Base-by-base conservation (phyloP, 2,888 invertebrate species). In the Himalopsyche tibetana region DNA sequence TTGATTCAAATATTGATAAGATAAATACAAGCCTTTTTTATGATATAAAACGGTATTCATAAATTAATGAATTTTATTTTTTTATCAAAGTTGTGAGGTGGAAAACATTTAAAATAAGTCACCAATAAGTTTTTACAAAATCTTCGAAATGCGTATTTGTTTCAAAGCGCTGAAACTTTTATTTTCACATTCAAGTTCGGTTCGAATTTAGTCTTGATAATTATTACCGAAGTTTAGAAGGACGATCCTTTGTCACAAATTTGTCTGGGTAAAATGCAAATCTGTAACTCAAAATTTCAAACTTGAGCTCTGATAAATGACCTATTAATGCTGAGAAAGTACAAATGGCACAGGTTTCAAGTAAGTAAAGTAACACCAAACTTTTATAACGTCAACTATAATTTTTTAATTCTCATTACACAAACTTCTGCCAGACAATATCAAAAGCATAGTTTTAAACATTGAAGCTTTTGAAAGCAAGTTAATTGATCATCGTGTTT, bases 251-350 rank as follows among this genome's bases (percentile, higher is more conserved):
- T 63, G 63, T 63, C 63, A 28, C 63, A 63, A 63, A 63, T 63
- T 63, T 63, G 63, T n/a, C 19, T 63, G 19, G 19, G 63, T 63
- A 63, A 63, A 19, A 63, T 63, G 63, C 63, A 63, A 63, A 63
- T 63, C 19, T 63, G 63, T 63, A 19, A 63, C 19, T 63, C 19
- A 63, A 63, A 63, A 63, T 19, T 63, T 63, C 19, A 63, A 63
- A 63, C 19, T 63, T 63, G 63, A 63, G 63, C 63, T 63, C 63
- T 63, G 28, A 63, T 63, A 63, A 63, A 63, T 63, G 63, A 63
- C 63, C 63, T 28, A 63, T 63, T 63, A 63, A 63, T 63, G 63
- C 5, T 63, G 63, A 28, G n/a, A 63, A 63, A 63, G 63, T 63
- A 63, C 19, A 63, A 19, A 63, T 63, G 63, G 28, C n/a, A 56